Evolutionary conservation across 1,140 invertebrate genomes (phyloP).

Genomic region (Acromyrmex echinatior): DNA sequence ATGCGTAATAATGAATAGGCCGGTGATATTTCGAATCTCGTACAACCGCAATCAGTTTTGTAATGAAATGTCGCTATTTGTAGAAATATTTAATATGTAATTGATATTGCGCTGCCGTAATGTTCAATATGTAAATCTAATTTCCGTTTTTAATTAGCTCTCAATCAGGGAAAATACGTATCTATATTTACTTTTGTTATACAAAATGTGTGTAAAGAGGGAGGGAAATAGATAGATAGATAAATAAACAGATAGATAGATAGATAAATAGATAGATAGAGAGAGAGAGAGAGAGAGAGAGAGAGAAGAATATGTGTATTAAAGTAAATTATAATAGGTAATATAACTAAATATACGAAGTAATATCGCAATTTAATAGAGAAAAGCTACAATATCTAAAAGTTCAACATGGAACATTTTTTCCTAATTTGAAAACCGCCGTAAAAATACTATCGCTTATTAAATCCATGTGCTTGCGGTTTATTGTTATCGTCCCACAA

Average conservation of each 20-base stretch:
- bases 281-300: no score
- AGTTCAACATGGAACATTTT: background rate
- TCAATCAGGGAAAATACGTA: slow-evolving; percentile 18
- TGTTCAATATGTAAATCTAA: slow-evolving; percentile 50
- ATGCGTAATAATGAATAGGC: slow-evolving; percentile 3
- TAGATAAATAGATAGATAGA: background rate
- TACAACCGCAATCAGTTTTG: slow-evolving; percentile 27
- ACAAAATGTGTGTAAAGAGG: background rate
- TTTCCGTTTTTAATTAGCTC: slow-evolving; percentile 46
- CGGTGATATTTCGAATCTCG: background rate
- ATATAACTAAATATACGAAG: background rate
- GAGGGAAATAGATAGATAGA: background rate
- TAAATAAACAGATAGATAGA: background rate
- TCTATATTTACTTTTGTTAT: slow-evolving; percentile 21
- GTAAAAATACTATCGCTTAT: slow-evolving; percentile 25
- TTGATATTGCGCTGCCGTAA: slow-evolving; percentile 34
- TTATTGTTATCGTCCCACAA: slow-evolving; percentile 40
- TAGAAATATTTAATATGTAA: slow-evolving; percentile 44
- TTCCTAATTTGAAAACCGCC: background rate
- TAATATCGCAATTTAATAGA: background rate
- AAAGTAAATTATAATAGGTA: background rate
- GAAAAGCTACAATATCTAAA: background rate
- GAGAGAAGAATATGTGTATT: background rate
- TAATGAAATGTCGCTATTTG: slow-evolving; percentile 48
- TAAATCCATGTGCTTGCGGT: slow-evolving; percentile 11